Evolutionary conservation across 2,797 vertebrate genomes (phyloP).

Genomic region (Pipistrellus kuhlii): DNA sequence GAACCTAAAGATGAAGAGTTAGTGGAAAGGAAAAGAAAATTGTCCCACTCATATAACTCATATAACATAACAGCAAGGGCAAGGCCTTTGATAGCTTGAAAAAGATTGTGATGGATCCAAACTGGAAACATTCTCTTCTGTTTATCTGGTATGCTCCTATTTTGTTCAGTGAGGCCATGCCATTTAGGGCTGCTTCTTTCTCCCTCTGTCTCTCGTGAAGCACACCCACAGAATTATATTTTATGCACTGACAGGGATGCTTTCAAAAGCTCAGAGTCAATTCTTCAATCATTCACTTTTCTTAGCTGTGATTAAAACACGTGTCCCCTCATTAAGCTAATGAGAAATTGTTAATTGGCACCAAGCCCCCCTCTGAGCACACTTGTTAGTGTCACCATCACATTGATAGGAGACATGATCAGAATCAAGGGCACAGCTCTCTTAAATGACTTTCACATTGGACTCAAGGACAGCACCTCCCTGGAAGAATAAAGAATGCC

Average conservation of each 20-base stretch:
- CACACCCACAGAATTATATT: slow-evolving; percentile 87
- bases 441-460: slow-evolving; percentile 48
- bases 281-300: slow-evolving; percentile 88
- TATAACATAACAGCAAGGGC: neutral
- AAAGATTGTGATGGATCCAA: neutral
- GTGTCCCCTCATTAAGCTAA: slow-evolving; percentile 94
- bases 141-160: slow-evolving; percentile 51
- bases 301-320: slow-evolving; percentile 92
- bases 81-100: neutral
- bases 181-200: slow-evolving; percentile 50
- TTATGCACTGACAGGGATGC: slow-evolving; percentile 80
- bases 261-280: slow-evolving; percentile 86
- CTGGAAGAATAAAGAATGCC: neutral
- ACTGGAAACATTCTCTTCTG: neutral
- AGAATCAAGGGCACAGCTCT: slow-evolving; percentile 86
- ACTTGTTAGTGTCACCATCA: slow-evolving; percentile 91
- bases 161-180: slow-evolving; percentile 48
- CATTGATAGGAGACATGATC: slow-evolving; percentile 86
- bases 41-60: neutral
- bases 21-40: slow-evolving; percentile 1
- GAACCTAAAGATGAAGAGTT: neutral
- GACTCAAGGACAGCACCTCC: slow-evolving; percentile 1
- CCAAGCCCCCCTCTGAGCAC: slow-evolving; percentile 85
- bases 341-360: slow-evolving; percentile 91
- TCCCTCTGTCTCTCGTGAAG: slow-evolving; percentile 66